Evolutionary conservation across 2,797 vertebrate species (phyloP).

Genomic region (Selene dorsalis): DNA sequence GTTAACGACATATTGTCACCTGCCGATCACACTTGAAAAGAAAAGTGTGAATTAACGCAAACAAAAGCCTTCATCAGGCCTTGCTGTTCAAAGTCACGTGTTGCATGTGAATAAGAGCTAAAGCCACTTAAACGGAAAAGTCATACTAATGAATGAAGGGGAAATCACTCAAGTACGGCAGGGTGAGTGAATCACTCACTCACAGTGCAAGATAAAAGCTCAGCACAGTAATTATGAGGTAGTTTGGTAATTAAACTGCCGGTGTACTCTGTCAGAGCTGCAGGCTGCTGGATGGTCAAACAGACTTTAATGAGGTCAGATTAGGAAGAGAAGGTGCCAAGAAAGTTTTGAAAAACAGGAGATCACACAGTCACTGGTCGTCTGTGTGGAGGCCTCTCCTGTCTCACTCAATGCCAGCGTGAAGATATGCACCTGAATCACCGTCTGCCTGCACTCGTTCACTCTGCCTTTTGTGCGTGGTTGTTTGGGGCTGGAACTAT

Average conservation of each 20-base stretch:
- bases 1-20: no score
- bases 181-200: not conserved
- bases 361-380: no score
- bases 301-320: not conserved
- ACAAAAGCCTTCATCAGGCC: not conserved
- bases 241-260: not conserved
- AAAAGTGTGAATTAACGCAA: not conserved
- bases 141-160: not conserved
- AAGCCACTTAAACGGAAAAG: not conserved
- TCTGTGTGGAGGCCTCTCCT: no score
- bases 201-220: not conserved
- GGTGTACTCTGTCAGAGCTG: not conserved
- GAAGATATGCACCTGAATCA: no score
- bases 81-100: not conserved
- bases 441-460: no score
- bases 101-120: not conserved
- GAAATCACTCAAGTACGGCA: not conserved
- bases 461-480: no score
- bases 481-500: no score
- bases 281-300: not conserved
- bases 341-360: no score
- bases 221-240: not conserved
- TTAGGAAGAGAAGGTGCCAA: no score
- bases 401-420: no score
- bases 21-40: not conserved